Evolutionary conservation across 2,797 vertebrate genomes (phyloP).

Genomic region (Lepilemur ruficaudatus): DNA sequence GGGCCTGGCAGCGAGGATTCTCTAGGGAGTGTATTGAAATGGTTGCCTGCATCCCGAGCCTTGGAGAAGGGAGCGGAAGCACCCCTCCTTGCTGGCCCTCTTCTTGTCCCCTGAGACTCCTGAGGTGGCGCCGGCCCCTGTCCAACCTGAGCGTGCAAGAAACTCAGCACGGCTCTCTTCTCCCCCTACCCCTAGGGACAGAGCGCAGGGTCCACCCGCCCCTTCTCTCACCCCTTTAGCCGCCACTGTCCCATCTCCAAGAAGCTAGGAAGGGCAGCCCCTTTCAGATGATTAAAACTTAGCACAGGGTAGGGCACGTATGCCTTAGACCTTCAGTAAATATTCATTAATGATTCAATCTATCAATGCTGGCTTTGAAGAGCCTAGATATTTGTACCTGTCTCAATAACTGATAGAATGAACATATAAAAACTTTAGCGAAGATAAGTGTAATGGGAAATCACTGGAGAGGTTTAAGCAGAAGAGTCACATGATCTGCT

Average conservation of each 20-base stretch:
- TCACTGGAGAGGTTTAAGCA: background rate
- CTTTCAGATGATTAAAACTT: background rate
- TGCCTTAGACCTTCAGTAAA: background rate
- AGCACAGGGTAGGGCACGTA: background rate
- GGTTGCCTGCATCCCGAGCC: background rate
- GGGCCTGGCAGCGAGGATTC: background rate
- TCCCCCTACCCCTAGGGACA: background rate
- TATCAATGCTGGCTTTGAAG: background rate
- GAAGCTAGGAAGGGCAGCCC: no score
- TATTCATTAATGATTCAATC: background rate
- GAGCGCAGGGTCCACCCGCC: fast-evolving
- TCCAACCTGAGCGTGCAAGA: no score
- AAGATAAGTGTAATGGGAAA: background rate
- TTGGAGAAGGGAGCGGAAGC: background rate
- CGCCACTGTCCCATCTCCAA: background rate
- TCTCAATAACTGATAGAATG: background rate
- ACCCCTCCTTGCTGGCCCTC: no score
- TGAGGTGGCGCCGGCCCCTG: background rate
- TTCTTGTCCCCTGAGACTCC: background rate
- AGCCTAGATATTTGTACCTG: background rate
- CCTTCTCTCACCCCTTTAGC: no score
- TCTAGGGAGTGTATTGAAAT: background rate
- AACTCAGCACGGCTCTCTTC: background rate
- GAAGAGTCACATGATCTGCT: background rate
- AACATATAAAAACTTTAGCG: background rate